Conservation (phyloP, 1,140 invertebrate species). For the Sarcophaga bullata region DNA sequence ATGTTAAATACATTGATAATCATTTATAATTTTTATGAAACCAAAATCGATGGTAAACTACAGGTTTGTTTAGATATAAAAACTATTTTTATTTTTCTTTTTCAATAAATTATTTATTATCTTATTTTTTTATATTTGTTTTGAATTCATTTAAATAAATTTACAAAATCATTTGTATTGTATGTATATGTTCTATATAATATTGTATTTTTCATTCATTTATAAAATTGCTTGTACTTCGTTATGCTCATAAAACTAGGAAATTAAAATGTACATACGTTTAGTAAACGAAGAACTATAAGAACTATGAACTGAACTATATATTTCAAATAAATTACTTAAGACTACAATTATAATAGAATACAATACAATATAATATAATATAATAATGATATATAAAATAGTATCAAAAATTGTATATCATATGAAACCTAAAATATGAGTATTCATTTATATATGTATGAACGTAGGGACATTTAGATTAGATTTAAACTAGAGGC, state of each 20-base stretch:
- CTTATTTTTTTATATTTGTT: neutral
- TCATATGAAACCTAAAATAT: neutral
- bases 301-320: neutral
- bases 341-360: neutral
- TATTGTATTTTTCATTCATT: slow-evolving; percentile 27
- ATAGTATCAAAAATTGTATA: slow-evolving; percentile 1
- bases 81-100: neutral
- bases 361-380: no score
- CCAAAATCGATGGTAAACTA: no score
- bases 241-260: slow-evolving; percentile 41
- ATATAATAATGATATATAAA: no score
- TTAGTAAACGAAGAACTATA: neutral
- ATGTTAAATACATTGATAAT: no score
- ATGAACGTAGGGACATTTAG: neutral
- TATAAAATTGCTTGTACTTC: slow-evolving; percentile 43
- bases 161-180: slow-evolving; percentile 10
- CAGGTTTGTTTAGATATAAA: neutral
- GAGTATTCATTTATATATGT: neutral
- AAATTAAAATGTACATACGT: neutral
- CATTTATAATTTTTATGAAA: no score
- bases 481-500: slow-evolving; percentile 27
- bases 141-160: slow-evolving; percentile 11
- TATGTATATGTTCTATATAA: slow-evolving; percentile 31
- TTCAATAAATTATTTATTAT: neutral
- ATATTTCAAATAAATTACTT: neutral